Evolutionary conservation across 2,888 invertebrate genomes (phyloP).

Genomic region (Herminia tarsipennalis): DNA sequence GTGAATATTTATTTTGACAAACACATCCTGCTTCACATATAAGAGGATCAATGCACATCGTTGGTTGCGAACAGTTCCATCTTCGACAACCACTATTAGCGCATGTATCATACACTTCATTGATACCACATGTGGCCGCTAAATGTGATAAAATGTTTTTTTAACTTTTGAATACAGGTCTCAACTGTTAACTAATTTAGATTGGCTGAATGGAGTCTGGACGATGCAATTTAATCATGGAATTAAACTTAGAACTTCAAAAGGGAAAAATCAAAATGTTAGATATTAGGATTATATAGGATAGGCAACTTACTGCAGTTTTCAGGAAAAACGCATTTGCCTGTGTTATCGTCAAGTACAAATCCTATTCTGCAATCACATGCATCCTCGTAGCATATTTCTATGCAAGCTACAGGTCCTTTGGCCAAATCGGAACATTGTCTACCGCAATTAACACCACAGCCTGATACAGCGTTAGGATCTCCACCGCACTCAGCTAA

Average conservation of each 20-base stretch:
- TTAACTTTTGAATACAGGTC: too few relatives aligned
- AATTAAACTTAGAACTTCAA: too few relatives aligned
- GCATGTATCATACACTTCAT: constrained; percentile 44
- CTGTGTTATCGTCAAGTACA: constrained; percentile 22
- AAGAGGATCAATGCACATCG: constrained; percentile 41
- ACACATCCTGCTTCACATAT: constrained; percentile 45
- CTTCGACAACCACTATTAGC: constrained; percentile 51
- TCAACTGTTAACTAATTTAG: too few relatives aligned
- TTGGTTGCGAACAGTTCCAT: constrained; percentile 39
- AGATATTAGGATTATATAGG: too few relatives aligned
- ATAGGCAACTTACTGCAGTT: constrained; percentile 45
- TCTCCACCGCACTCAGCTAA: constrained; percentile 46
- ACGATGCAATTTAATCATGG: too few relatives aligned
- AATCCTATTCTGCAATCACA: constrained; percentile 43
- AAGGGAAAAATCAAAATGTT: too few relatives aligned
- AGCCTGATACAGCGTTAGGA: constrained; percentile 40
- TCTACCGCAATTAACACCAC: constrained; percentile 44
- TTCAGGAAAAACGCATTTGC: constrained; percentile 35
- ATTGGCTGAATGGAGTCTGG: too few relatives aligned
- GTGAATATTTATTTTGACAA: constrained; percentile 38
- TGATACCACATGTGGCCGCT: constrained; percentile 33
- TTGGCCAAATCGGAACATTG: constrained; percentile 38
- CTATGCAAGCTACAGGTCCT: constrained; percentile 17
- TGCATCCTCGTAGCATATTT: constrained; percentile 27
- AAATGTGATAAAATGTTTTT: too few relatives aligned